Evolutionary conservation across 2,888 invertebrate species (phyloP).

Genomic region (Callyntrura guangdongensis): DNA sequence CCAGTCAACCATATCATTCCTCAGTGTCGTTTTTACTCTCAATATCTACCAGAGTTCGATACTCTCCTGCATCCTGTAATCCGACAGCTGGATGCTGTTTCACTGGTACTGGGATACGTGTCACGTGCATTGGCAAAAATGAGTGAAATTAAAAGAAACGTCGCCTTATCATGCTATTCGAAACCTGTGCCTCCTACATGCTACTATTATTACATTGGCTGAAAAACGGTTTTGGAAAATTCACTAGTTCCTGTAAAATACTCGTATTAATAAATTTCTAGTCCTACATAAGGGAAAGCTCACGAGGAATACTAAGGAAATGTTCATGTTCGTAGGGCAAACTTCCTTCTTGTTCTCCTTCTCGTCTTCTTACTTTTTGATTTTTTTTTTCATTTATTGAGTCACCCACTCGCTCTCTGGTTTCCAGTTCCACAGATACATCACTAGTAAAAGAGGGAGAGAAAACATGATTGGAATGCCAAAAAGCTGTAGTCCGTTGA

Average conservation of each 20-base stretch:
- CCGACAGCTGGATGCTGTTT: not conserved
- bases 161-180: not conserved
- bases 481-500: constrained; percentile 74
- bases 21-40: not conserved
- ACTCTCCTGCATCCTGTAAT: not conserved
- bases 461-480: constrained; percentile 76
- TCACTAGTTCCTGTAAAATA: constrained; percentile 25
- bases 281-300: constrained; percentile 55
- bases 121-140: not conserved
- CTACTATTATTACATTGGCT: too few relatives aligned
- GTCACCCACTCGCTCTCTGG: constrained; percentile 54
- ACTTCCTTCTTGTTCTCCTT: constrained; percentile 61
- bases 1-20: constrained; percentile 8
- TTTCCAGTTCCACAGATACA: constrained; percentile 57
- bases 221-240: too few relatives aligned
- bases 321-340: constrained; percentile 76
- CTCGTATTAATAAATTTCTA: constrained; percentile 65
- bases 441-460: constrained; percentile 62
- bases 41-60: constrained; percentile 1
- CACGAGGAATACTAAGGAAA: constrained; percentile 68
- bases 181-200: too few relatives aligned
- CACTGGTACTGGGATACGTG: not conserved
- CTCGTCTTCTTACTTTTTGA: constrained; percentile 43
- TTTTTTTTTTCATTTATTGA: constrained; percentile 77
- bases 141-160: too few relatives aligned